These are phyloP conservation scores for Argentina silus DNA, from an alignment of 2,797 vertebrate genomes.

Conservation along the genomic window DNA sequence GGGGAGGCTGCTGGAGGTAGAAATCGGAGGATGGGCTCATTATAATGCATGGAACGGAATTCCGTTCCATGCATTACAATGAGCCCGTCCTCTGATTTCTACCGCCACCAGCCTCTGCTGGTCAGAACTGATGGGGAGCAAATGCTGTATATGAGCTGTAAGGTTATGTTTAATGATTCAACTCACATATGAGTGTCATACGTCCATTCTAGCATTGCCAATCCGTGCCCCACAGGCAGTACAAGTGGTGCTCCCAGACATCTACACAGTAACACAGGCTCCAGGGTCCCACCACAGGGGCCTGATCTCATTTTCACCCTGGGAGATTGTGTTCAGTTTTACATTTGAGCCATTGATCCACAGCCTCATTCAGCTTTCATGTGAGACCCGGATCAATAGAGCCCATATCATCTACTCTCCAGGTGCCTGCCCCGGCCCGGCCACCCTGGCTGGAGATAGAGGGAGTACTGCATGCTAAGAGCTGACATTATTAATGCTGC, in stretches of 20 bases:
- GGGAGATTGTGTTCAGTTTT: conserved; percentile 22
- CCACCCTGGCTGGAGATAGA: neutral
- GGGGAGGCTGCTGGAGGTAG: neutral
- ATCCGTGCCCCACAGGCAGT: conserved; percentile 5
- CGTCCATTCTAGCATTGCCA: conserved; percentile 7
- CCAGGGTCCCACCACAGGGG: neutral
- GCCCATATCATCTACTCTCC: neutral
- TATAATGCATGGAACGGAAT: too few species aligned
- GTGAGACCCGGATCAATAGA: conserved; percentile 47
- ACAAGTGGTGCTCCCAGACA: neutral
- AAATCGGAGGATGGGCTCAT: neutral
- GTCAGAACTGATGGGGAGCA: too few species aligned
- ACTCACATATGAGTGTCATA: neutral
- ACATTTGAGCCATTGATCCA: conserved; percentile 47
- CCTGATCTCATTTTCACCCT: conserved; percentile 17
- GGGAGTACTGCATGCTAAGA: neutral
- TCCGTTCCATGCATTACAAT: too few species aligned
- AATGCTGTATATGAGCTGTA: too few species aligned
- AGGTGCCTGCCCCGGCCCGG: conserved; percentile 1
- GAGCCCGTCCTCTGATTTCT: too few species aligned
- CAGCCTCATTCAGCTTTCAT: conserved; percentile 35
- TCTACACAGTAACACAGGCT: conserved; percentile 16
- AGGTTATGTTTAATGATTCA: too few species aligned
- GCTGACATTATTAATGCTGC: conserved; percentile 10
- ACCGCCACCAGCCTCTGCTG: too few species aligned